Conservation (phyloP, 2,888 invertebrate genomes). For the Myathropa florea region DNA sequence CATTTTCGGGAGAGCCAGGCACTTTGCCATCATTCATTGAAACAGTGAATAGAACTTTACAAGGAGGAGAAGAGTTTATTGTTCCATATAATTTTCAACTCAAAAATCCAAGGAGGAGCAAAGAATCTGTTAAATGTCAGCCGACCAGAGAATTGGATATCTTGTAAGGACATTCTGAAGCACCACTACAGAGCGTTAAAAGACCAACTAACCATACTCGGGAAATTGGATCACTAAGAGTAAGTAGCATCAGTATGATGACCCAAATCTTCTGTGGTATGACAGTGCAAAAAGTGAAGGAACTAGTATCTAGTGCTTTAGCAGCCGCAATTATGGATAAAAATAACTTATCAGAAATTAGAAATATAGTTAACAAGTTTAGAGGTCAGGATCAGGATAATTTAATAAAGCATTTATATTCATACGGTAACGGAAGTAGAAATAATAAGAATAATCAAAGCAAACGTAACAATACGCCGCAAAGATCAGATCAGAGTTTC, state of each 20-base stretch:
- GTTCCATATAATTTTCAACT: background rate
- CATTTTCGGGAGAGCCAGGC: background rate
- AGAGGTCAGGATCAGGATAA: background rate
- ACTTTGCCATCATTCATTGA: conserved; percentile 1
- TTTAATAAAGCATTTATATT: background rate
- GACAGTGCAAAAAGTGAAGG: background rate
- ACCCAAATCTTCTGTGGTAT: conserved; percentile 7
- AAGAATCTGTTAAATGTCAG: conserved; percentile 2
- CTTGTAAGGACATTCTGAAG: background rate
- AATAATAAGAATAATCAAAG: background rate
- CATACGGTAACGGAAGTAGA: background rate
- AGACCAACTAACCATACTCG: background rate
- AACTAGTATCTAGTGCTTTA: conserved; percentile 14
- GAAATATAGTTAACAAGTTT: background rate
- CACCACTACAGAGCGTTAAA: conserved; percentile 5
- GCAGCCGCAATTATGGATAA: conserved; percentile 13
- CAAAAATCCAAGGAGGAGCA: background rate
- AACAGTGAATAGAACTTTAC: background rate
- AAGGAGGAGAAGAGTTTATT: background rate
- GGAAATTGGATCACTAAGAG: background rate
- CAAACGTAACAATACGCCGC: background rate
- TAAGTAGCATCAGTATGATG: conserved; percentile 29
- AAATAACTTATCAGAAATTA: background rate
- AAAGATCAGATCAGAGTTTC: background rate
- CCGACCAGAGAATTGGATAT: background rate